phyloP scores from a whole-genome alignment of 2,113 vertebrate species.

The Alethe castanea region DNA sequence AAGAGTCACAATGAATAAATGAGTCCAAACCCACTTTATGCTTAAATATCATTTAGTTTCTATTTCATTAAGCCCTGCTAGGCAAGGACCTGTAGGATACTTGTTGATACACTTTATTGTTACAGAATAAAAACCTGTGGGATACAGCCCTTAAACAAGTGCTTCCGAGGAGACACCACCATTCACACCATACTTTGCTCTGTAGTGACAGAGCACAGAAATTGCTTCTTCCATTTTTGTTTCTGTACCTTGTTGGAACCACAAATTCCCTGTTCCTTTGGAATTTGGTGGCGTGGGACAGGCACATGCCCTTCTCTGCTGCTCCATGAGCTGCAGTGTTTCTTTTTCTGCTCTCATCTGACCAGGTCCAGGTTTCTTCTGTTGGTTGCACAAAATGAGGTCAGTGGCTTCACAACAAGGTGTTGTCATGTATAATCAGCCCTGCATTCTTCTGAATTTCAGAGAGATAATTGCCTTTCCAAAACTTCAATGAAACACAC shows the following conservation, averaged over 20 bases:
- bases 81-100: not conserved
- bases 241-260: not conserved
- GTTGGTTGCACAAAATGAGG: not conserved
- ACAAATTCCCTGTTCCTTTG: not conserved
- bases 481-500: not conserved
- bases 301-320: not conserved
- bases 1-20: not conserved
- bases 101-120: too few species aligned
- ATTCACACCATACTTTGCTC: not conserved
- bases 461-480: not conserved
- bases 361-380: not conserved
- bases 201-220: not conserved
- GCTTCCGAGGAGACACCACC: not conserved
- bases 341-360: not conserved
- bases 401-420: not conserved
- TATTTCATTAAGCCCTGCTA: not conserved
- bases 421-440: not conserved
- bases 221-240: not conserved
- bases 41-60: not conserved
- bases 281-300: accelerated
- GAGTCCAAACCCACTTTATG: not conserved
- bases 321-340: not conserved
- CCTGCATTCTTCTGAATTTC: not conserved
- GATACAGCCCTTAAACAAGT: not conserved
- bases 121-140: too few species aligned